Base-by-base conservation (phyloP, 2,113 vertebrate species). In the Hyperopisus bebe region DNA sequence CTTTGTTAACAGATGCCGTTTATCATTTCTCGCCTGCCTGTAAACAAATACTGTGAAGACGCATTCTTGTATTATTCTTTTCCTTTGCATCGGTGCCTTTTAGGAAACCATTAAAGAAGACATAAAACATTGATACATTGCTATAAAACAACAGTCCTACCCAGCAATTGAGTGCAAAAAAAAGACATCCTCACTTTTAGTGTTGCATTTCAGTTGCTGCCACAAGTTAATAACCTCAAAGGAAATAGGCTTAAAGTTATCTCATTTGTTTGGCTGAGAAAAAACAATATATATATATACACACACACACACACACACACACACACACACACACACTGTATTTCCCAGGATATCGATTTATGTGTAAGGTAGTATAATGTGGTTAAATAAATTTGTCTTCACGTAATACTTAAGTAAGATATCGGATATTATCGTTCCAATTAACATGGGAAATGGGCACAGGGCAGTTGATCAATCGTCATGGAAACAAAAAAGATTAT, bases 1-100 rank as follows among this genome's bases (percentile, higher is more conserved):
- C 93, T 95, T 93, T 94, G 94, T 92, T 93, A 93, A 92, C 91
- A 94, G 92, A 94, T 92, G 92, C 92, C 91, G 90, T 44, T 90
- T 89, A 58, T 27, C 66, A 39, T 48, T 84, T 58, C 58, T 35
- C 21, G 21, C 24, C 44, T 55, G 31, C 9, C 85, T 74, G 66
- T 88, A 87, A 89, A 90, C 66, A 46, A 87, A 87, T 77, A 55
- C 84, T 53, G 66, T 9, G 42, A 51, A 74, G 24, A 17, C 17
- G 9, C 39, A 48, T 62, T 74, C 48, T 90, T 62, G 27, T 31
- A 39, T 87, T 55, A 84, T 58, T 46, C 10, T 19, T 58, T 51
- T 55, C 66, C 62, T 70, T 50, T 89, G 77, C 77, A 85, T 46
- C 11, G 77, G 24, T 85, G 50, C 50, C 77, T 85, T 83, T 90